Base-by-base conservation (phyloP, 2,888 invertebrate species). In the Cosmopolites sordidus region DNA sequence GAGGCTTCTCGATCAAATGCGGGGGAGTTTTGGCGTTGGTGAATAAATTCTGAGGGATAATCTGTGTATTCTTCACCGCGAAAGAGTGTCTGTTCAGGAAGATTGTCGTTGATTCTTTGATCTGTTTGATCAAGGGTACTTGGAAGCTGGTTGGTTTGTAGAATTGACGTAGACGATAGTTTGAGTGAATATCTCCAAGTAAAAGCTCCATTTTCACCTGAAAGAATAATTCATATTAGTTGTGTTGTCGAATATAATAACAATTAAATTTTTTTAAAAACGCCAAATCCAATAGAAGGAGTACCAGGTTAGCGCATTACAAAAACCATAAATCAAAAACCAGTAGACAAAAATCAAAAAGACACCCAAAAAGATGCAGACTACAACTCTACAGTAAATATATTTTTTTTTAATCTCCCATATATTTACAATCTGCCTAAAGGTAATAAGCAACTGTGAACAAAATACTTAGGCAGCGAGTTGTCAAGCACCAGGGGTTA, bases 141-240 rank as follows among this genome's bases (percentile, higher is more conserved):
- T 81, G 80, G 65, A 78, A 81, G 43, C 77, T 75, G 1, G 78
- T 78, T 1, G 81, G 80, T 14, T 73, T 69, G 65, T 80, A 78
- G 27, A 69, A 68, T 52, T 73, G 71, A 37, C 78, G 65, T 22
- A 72, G 64, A 14, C 70, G 68, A 41, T 64, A 61, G 45, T 75
- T 73, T 1, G 78, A 76, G 58, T 78, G 78, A 15, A 78, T 72
- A 61, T 79, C 79, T 1, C 81, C 81, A 1, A 80, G 66, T n/a
- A 78, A 69, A 12, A 81, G 72, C 58, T 76, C 76, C 59, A 73
- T 69, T 51, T 71, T 69, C 56, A 69, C 67, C 53, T 56, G 37
- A 22, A 42, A 37, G 11, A 40, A 16, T 11, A 40, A 16, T 38
- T 11, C 14, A 38, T n/a, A n/a, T n/a, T 3, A 37, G 37, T 37